Conservation (phyloP, 2,888 invertebrate genomes). For the Neoascia interrupta region DNA sequence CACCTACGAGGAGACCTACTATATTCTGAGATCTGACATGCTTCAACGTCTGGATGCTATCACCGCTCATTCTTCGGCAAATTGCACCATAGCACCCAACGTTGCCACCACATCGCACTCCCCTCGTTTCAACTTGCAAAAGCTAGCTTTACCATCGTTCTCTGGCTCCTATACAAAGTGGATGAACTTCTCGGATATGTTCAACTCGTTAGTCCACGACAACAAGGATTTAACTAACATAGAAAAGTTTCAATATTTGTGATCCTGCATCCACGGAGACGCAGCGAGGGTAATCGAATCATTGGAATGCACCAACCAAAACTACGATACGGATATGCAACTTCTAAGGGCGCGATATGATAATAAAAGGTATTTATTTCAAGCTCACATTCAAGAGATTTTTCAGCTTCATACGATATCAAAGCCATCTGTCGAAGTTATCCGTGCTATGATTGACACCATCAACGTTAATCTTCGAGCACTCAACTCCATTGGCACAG, state of each 20-base stretch:
- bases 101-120: not conserved
- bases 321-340: constrained; percentile 48
- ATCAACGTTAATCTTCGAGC: constrained; percentile 8
- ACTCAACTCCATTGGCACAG: not conserved
- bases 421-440: constrained; percentile 5
- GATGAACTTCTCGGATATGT: constrained; percentile 55
- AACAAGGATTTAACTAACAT: constrained; percentile 23
- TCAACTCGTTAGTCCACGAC: constrained; percentile 4
- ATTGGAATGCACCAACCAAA: constrained; percentile 44
- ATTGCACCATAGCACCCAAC: not conserved
- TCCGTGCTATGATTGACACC: constrained; percentile 19
- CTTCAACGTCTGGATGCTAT: not conserved
- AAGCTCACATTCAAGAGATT: constrained; percentile 15
- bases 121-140: constrained; percentile 23
- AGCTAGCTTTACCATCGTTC: constrained; percentile 41
- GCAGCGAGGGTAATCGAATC: constrained; percentile 37
- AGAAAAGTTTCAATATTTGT: constrained; percentile 49
- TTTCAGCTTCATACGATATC: constrained; percentile 7
- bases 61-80: not conserved
- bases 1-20: not conserved
- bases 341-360: constrained; percentile 24
- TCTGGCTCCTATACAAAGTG: constrained; percentile 42
- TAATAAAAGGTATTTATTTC: constrained; percentile 16
- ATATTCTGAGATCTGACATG: not conserved
- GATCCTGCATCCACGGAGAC: constrained; percentile 29